Evolutionary conservation across 2,113 vertebrate species (phyloP).

Genomic region (Entelurus aequoreus): DNA sequence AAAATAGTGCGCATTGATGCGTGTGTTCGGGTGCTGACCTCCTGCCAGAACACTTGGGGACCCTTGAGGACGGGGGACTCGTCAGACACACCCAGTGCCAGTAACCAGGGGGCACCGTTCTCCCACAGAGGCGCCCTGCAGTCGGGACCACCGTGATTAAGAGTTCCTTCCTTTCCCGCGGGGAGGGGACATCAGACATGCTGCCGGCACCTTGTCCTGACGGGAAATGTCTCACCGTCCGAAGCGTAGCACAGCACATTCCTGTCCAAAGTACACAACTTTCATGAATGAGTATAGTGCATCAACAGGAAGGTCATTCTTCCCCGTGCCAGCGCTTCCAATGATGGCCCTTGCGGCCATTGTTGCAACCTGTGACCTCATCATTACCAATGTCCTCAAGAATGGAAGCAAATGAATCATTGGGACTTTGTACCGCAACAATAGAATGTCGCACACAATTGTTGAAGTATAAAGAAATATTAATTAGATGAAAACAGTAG

Average conservation of each 20-base stretch:
- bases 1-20: constrained; percentile 34
- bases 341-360: not conserved
- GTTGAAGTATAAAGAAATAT: no score
- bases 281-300: constrained; percentile 9
- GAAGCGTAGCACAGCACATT: constrained; percentile 32
- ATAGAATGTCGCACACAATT: no score
- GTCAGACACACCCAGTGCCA: constrained; percentile 39
- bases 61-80: constrained; percentile 7
- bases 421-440: no score
- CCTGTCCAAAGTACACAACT: constrained; percentile 12
- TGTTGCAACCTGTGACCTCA: not conserved
- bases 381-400: not conserved
- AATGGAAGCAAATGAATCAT: not conserved
- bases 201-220: constrained; percentile 61
- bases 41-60: constrained; percentile 9
- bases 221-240: constrained; percentile 58
- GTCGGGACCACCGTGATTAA: constrained; percentile 64
- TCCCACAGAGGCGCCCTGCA: constrained; percentile 52
- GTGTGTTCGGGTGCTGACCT: constrained; percentile 15
- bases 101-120: constrained; percentile 30
- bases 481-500: no score
- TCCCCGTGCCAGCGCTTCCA: not conserved
- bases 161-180: constrained; percentile 65
- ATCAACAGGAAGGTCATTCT: constrained; percentile 3
- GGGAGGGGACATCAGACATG: constrained; percentile 59